Conservation (phyloP, 1,140 invertebrate species). For the Scaptodrosophila lebanonensis region DNA sequence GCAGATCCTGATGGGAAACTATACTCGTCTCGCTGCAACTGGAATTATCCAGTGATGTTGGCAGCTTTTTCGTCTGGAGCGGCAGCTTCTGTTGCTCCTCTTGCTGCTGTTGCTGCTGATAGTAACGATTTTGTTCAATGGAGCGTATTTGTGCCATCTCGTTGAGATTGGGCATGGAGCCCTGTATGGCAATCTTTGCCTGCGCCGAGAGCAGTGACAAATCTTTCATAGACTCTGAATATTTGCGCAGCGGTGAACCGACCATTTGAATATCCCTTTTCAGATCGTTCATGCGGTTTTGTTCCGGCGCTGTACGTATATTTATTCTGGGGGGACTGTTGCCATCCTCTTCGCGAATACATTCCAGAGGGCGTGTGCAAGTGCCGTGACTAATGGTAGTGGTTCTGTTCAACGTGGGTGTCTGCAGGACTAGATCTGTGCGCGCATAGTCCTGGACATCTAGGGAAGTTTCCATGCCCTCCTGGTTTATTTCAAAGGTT, state of each 20-base stretch:
- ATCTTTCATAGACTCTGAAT: constrained; percentile 74
- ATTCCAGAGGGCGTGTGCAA: constrained; percentile 40
- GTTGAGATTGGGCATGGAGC: constrained; percentile 76
- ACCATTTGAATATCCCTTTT: constrained; percentile 62
- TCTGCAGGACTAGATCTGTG: constrained; percentile 22
- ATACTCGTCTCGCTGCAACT: constrained; percentile 45
- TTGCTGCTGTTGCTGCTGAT: constrained; percentile 35
- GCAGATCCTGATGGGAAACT: constrained; percentile 47
- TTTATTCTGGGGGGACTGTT: constrained; percentile 17
- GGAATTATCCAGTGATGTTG: constrained; percentile 37
- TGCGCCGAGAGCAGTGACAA: constrained; percentile 51
- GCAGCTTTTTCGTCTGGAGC: background rate
- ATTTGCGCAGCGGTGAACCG: constrained; percentile 65
- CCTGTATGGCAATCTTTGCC: constrained; percentile 54
- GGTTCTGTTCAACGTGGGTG: constrained; percentile 50
- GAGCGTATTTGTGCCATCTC: constrained; percentile 62
- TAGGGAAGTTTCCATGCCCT: constrained; percentile 38
- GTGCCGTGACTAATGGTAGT: constrained; percentile 52
- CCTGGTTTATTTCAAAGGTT: constrained; percentile 62
- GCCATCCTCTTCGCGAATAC: constrained; percentile 62
- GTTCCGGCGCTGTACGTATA: background rate
- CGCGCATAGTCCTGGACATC: constrained; percentile 38
- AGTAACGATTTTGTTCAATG: constrained; percentile 76
- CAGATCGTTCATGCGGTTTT: constrained; percentile 23
- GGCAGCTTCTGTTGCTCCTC: background rate